A percentile compares a stretch with the other conserved stretches of the same genome.
Evolutionary conservation across 2,113 vertebrate species (phyloP).

Genomic region (Pithys albifrons): DNA sequence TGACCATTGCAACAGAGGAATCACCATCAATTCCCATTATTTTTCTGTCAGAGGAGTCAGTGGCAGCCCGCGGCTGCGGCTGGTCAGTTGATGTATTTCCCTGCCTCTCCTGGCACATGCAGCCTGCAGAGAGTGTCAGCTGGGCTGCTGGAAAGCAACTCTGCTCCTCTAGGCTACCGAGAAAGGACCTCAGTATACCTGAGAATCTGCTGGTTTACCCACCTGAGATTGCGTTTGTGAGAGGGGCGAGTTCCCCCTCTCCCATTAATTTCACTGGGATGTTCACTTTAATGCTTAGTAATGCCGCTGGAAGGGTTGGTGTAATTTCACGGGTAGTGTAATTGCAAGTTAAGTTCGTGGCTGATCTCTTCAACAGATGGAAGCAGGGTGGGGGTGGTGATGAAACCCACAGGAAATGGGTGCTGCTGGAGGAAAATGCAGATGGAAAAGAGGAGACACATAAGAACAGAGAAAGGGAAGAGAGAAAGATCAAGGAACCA

Average conservation of each 20-base stretch:
- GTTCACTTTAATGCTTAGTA: not conserved
- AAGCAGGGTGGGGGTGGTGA: conserved; percentile 64
- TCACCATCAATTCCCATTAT: not conserved
- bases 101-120: not conserved
- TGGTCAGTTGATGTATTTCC: not conserved
- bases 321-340: conserved; percentile 47
- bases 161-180: not conserved
- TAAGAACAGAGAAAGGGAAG: conserved; percentile 38
- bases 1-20: not conserved
- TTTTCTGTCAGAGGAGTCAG: conserved; percentile 11
- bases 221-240: not conserved
- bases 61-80: not conserved
- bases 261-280: not conserved
- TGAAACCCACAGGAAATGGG: conserved; percentile 70
- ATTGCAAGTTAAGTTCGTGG: conserved; percentile 51
- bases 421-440: conserved; percentile 61
- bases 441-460: conserved; percentile 55
- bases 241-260: not conserved
- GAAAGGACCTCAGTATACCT: not conserved
- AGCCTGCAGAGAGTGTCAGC: not conserved
- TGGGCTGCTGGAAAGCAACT: not conserved
- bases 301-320: conserved; percentile 16
- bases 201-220: not conserved
- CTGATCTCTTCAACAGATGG: conserved; percentile 71
- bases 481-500: not conserved